Evolutionary conservation across 35 echinoderm and acorn worm genomes (phyloP), one percentile per base, ranked within the genome.

Genomic region (Strongylocentrotus purpuratus): DNA sequence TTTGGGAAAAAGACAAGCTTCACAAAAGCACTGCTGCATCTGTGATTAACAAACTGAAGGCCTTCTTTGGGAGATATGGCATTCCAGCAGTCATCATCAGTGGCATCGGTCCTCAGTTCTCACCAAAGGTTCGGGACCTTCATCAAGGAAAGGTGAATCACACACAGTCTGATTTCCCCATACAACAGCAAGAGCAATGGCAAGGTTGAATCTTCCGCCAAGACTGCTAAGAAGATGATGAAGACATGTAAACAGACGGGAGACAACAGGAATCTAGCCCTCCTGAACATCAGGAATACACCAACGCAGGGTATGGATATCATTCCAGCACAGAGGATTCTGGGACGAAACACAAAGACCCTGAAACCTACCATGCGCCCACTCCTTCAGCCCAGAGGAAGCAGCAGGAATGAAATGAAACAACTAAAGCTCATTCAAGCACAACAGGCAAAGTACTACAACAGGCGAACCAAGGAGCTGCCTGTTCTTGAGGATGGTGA

Each of bases 31-130:
- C 85, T 18, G 85, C 85, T 11, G 0, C 8, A n/a, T 18, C 28
- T 18, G 94, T 96, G 14, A 95, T 95, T 11, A 89, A 92, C 22
- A 96, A 96, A 86, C 85, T 92, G 50, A 97, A 96, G 85, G 32
- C 25, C n/a, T 88, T 94, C 9, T 1, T 8, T 52, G 50, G 4
- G 14, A 55, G 50, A 55, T 55, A 55, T 55, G 4, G 50, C 7
- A 96, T 97, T 4, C 97, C 95, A 93, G 95, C 96, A 61, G 59
- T 88, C 15, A 94, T 94, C 41, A 97, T 97, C 47, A 91, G 48
- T 94, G 95, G 94, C 70, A 96, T 94, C 85, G 95, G 95, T 7
- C 95, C 95, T 17, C 95, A n/a, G 9, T 94, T 94, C 41, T 33
- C 95, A 2, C 86, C 90, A 5, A 33, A 32, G 15, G 91, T 96